phyloP scores from a whole-genome alignment of 2,888 invertebrate genomes.

The Pycnomerus fuliginosus region DNA sequence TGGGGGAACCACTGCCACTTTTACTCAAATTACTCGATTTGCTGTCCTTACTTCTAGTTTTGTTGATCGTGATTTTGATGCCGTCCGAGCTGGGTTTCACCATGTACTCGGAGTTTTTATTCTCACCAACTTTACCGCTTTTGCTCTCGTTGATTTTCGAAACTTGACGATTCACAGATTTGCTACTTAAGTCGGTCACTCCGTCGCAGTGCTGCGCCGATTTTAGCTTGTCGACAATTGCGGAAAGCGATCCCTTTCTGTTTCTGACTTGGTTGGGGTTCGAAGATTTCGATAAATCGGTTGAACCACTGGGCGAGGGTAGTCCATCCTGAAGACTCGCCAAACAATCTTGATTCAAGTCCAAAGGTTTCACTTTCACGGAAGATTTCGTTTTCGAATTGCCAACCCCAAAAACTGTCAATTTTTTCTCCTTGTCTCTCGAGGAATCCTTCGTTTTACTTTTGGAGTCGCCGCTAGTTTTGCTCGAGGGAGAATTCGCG shows the following conservation, averaged over 20 bases:
- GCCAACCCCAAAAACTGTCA: slow-evolving; percentile 31
- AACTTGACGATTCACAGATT: slow-evolving; percentile 35
- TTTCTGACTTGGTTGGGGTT: slow-evolving; percentile 65
- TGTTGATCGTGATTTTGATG: slow-evolving; percentile 89
- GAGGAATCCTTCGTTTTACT: slow-evolving; percentile 50
- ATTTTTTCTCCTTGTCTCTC: slow-evolving; percentile 39
- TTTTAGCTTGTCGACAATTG: slow-evolving; percentile 84
- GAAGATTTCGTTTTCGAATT: slow-evolving; percentile 59
- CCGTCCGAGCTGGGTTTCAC: slow-evolving; percentile 87
- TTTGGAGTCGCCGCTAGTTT: slow-evolving; percentile 61
- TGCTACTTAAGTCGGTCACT: slow-evolving; percentile 55
- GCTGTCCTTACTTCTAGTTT: slow-evolving; percentile 75
- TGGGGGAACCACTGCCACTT: slow-evolving; percentile 65
- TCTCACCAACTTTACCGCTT: slow-evolving; percentile 47
- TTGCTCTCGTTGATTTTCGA: slow-evolving; percentile 38
- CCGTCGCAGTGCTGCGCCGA: slow-evolving; percentile 69
- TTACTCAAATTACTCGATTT: slow-evolving; percentile 38
- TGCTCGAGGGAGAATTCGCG: slow-evolving; percentile 68
- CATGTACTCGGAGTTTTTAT: slow-evolving; percentile 81
- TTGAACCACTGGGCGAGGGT: slow-evolving; percentile 56
- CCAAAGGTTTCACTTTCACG: slow-evolving; percentile 68
- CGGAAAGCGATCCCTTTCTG: slow-evolving; percentile 74
- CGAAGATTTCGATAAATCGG: slow-evolving; percentile 61
- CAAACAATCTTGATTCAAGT: slow-evolving; percentile 50
- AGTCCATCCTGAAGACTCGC: slow-evolving; percentile 45